Conservation (phyloP, 92 coral and sea anemone genomes). For the Phymanthus crucifer region DNA sequence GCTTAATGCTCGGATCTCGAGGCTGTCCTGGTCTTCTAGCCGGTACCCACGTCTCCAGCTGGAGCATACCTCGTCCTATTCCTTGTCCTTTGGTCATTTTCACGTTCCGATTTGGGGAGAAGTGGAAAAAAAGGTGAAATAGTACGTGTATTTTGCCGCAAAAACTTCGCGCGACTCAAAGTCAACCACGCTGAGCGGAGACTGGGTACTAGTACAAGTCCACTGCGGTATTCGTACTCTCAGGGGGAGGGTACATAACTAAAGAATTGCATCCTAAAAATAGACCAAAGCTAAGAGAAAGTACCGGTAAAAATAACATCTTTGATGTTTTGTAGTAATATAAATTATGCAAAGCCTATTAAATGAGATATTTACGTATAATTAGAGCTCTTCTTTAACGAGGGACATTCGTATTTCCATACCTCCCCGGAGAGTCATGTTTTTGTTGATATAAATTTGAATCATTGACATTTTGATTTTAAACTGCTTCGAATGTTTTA, state of each 20-base stretch:
- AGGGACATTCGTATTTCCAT: not conserved
- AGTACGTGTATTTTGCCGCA: not conserved
- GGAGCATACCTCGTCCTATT: constrained; percentile 68
- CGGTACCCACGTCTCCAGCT: constrained; percentile 50
- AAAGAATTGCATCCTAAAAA: not conserved
- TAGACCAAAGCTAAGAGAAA: not conserved
- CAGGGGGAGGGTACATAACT: not conserved
- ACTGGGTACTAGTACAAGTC: constrained; percentile 18
- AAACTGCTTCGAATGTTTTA: not conserved
- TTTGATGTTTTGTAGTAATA: too few relatives aligned
- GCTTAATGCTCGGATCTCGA: constrained; percentile 16
- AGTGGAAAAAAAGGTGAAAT: not conserved
- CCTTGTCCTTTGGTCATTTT: constrained; percentile 34
- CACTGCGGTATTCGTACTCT: not conserved
- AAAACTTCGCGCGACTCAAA: not conserved
- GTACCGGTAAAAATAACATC: not conserved
- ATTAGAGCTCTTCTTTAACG: not conserved
- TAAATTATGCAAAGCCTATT: not conserved
- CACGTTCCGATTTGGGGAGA: not conserved
- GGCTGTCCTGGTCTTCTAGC: constrained; percentile 65
- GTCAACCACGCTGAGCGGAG: constrained; percentile 4
- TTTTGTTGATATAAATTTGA: constrained; percentile 18
- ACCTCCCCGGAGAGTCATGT: not conserved
- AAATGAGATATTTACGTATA: not conserved
- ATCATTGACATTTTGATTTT: constrained; percentile 1